Base-by-base conservation (phyloP, 2,888 invertebrate species). In the Crossocerus cetratus region DNA sequence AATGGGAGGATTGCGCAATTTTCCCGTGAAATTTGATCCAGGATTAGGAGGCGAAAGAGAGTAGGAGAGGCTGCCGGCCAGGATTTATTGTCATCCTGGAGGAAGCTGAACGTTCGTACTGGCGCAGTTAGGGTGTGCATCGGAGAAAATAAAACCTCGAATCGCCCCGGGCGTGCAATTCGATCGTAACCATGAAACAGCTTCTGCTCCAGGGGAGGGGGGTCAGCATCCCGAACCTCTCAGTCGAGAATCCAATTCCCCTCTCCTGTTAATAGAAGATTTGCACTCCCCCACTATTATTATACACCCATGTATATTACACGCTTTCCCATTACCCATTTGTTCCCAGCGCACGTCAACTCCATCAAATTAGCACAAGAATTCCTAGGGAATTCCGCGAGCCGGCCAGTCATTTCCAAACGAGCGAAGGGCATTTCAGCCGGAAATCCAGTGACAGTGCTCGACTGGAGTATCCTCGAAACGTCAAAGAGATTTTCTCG, bases 21-120 rank as follows among this genome's bases (percentile, higher is more conserved):
- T 66, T 74, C 73, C 44, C 63, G 63, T 23, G 70, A 62, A 71
- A 71, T 67, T 59, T 66, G 66, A 74, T 67, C 66, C 71, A 60
- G 61, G 71, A 74, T 74, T 74, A 74, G 16, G 63, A 18, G 55
- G 22, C 21, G 44, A 32, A 32, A 32, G 32, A 32, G 32, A 32
- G 32, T 11, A 32, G 22, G 32, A 22, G 44, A 54, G 21, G 18
- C 61, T 4, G 54, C 45, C 56, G 22, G 62, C 55, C 44, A 16
- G 16, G 53, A 53, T 60, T 44, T 56, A 23, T 64, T 64, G 57
- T 68, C 63, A 63, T 45, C 57, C 49, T 57, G 32, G 63, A 64
- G 21, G 14, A 16, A 63, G 22, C 18, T 55, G 43, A 23, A 8
- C 32, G 32, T 11, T 32, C 32, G 32, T 32, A 8, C 32, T 32